A percentile compares a stretch with the other conserved stretches of the same genome.
These are phyloP conservation scores for Anisognathus igniventris DNA, from an alignment of 2,797 vertebrate genomes.

Conservation along the genomic window DNA sequence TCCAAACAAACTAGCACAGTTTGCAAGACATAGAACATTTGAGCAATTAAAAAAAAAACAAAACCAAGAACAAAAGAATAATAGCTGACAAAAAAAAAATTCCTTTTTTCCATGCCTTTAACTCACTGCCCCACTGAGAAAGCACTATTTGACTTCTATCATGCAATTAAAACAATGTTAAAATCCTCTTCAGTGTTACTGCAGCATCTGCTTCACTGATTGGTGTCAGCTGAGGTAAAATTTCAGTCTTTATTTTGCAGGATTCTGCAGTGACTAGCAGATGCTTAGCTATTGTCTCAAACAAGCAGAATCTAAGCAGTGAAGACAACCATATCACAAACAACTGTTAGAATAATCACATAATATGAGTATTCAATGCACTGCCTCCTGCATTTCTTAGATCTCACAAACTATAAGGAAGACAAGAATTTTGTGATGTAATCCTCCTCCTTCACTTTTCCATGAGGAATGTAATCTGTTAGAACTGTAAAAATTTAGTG, in stretches of 20 bases:
- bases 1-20: background rate
- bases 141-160: slow-evolving; percentile 1
- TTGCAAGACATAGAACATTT: background rate
- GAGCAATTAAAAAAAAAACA: background rate
- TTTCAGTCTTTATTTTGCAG: slow-evolving; percentile 21
- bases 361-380: background rate
- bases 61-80: background rate
- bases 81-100: background rate
- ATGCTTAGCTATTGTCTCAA: slow-evolving; percentile 43
- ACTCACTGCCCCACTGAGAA: background rate
- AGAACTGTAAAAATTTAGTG: background rate
- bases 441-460: background rate
- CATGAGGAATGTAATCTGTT: background rate
- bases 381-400: background rate
- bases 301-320: background rate
- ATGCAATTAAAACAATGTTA: background rate
- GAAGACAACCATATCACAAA: slow-evolving; percentile 42
- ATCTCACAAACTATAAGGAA: background rate
- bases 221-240: slow-evolving; percentile 48
- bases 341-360: background rate
- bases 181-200: background rate
- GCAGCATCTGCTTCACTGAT: slow-evolving; percentile 43
- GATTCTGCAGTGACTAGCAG: slow-evolving; percentile 23
- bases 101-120: background rate
- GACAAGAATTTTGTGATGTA: background rate